Evolutionary conservation across 2,797 vertebrate species (phyloP), one percentile per base, ranked within the genome.

Genomic region (Geotrypetes seraphini): DNA sequence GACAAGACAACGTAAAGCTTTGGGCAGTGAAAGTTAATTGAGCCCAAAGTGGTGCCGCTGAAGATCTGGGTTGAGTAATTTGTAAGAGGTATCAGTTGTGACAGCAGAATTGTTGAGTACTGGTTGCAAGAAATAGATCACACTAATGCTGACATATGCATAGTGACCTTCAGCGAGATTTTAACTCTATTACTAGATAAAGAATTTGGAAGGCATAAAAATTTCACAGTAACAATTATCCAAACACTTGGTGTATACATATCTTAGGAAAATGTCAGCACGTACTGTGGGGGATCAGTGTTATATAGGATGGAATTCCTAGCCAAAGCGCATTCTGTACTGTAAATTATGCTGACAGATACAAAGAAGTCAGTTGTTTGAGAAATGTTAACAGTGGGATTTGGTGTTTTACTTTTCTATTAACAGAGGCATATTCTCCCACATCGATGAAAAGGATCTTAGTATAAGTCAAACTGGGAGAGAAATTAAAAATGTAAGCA

Each of bases 211-310:
- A 69, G 12, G 17, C 56, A 58, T 58, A n/a, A 69, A 49, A 51
- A 42, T 39, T 31, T 58, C 49, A 54, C 63, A 50, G 72, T 63
- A 75, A 67, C 69, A 65, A 70, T 72, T 78, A 39, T 65, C 30
- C 52, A 19, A 50, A 64, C 71, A 49, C 33, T 47, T 45, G 66
- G 53, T 63, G n/a, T n/a, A n/a, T n/a, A 59, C 57, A 60, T 65
- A 54, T 71, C 63, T 72, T 69, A 59, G 56, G 54, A 39, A 72
- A 83, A 81, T 79, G 74, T 71, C 82, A 78, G 57, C 60, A 47
- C 52, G 47, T 55, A 57, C 66, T 63, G 60, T 69, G 60, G 10
- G 3, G 34, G 47, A 60, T 71, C 71, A 69, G 71, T 61, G 62
- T 26, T 43, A 50, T 32, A 61, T 48, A 37, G 44, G 53, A 50